phyloP scores from a whole-genome alignment of 2,797 vertebrate species.

The Carapus acus region DNA sequence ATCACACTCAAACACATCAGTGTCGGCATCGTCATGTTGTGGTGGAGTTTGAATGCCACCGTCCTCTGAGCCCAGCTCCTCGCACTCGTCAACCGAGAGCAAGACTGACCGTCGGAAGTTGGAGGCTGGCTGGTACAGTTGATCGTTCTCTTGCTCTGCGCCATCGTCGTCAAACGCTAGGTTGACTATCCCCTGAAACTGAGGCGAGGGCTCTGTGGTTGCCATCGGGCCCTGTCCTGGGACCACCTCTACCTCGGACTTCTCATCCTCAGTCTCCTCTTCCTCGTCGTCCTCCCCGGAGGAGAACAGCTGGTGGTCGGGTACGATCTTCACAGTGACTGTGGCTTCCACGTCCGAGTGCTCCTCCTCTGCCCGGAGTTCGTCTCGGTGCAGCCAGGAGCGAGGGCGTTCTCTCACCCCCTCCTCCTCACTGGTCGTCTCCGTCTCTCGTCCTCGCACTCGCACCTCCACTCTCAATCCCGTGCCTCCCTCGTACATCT shows the following conservation, averaged over 20 bases:
- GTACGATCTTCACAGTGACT: conserved; percentile 69
- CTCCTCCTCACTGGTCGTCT: conserved; percentile 91
- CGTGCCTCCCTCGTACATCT: conserved; percentile 85
- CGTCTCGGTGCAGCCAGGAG: conserved; percentile 77
- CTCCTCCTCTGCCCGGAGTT: conserved; percentile 52
- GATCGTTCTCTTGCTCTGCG: conserved; percentile 78
- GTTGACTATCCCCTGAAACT: conserved; percentile 92
- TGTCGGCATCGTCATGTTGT: conserved; percentile 58
- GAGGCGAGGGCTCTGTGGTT: conserved; percentile 65
- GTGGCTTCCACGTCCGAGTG: conserved; percentile 66
- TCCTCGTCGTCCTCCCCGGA: conserved; percentile 90
- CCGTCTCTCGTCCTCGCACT: conserved; percentile 73
- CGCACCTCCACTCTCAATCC: conserved; percentile 89
- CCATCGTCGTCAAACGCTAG: conserved; percentile 93
- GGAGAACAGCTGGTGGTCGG: conserved; percentile 84
- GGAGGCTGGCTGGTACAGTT: conserved; percentile 70
- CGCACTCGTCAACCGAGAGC: conserved; percentile 96
- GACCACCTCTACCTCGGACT: conserved; percentile 90
- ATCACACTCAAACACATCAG: conserved; percentile 83
- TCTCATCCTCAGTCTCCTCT: conserved; percentile 92
- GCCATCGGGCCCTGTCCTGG: conserved; percentile 56
- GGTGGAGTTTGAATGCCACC: conserved; percentile 70
- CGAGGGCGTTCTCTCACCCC: conserved; percentile 72
- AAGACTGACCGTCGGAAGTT: conserved; percentile 89
- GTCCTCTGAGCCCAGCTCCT: conserved; percentile 94